phyloP scores from a whole-genome alignment of 2,113 vertebrate genomes.

The Megaceryle maxima region DNA sequence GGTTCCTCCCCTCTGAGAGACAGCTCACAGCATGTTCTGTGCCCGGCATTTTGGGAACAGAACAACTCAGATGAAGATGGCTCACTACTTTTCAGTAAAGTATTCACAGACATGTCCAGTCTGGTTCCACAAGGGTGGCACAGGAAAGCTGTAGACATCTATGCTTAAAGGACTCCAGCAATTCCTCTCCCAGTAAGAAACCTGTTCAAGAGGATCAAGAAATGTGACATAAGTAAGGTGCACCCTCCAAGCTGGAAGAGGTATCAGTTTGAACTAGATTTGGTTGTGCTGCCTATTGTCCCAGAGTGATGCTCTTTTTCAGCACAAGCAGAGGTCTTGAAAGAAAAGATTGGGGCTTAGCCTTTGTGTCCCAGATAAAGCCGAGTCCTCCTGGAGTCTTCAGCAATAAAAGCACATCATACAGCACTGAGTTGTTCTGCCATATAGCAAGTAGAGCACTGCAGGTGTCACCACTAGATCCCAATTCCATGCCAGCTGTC shows the following conservation, averaged over 20 bases:
- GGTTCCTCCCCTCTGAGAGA: background rate
- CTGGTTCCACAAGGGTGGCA: conserved; percentile 9
- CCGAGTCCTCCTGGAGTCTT: background rate
- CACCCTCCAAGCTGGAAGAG: background rate
- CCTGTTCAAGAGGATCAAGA: rapidly evolving
- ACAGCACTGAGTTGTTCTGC: background rate
- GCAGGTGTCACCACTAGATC: background rate
- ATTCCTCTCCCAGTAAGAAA: background rate
- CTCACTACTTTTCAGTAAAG: rapidly evolving
- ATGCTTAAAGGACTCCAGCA: rapidly evolving
- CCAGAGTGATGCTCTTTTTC: background rate
- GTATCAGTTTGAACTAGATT: background rate
- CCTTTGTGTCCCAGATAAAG: background rate
- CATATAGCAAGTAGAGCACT: background rate
- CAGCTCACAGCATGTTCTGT: background rate
- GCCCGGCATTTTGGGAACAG: background rate
- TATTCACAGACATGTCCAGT: background rate
- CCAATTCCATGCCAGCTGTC: background rate
- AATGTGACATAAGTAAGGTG: background rate
- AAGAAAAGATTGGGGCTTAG: background rate
- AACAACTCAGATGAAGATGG: rapidly evolving
- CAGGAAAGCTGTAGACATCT: background rate
- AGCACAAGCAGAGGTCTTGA: background rate
- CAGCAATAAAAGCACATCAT: rapidly evolving
- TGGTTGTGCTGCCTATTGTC: background rate